phyloP scores from a whole-genome alignment of 37 sponge, comb jelly and placozoan species.

The Crambe crambe region DNA sequence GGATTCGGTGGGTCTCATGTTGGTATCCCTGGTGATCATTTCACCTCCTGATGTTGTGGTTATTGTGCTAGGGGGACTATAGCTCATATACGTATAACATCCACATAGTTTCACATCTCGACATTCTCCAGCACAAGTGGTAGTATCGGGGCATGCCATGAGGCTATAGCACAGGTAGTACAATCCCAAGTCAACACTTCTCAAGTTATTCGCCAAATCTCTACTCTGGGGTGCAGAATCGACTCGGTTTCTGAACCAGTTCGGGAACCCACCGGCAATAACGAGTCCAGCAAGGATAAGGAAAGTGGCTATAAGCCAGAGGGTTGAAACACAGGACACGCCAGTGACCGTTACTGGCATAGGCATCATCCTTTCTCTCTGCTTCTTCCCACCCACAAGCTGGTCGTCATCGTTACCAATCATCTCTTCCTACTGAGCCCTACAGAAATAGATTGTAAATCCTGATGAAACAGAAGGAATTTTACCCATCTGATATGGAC shows the following conservation, averaged over 20 bases:
- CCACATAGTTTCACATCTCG: not conserved
- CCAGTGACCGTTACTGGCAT: constrained; percentile 70
- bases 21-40: not conserved
- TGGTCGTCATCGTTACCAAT: not conserved
- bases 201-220: not conserved
- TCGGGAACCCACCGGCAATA: constrained; percentile 52
- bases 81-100: constrained; percentile 7
- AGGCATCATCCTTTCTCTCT: constrained; percentile 20
- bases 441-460: too few relatives aligned
- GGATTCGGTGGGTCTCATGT: not conserved
- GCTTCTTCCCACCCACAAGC: not conserved
- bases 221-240: not conserved
- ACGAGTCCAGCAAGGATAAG: constrained; percentile 43
- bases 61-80: not conserved
- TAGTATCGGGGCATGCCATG: not conserved
- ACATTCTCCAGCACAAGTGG: not conserved
- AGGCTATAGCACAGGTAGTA: constrained; percentile 38
- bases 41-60: not conserved
- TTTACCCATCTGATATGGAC: too few relatives aligned
- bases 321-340: constrained; percentile 53
- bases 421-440: not conserved
- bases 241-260: constrained; percentile 32
- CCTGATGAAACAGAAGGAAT: too few relatives aligned
- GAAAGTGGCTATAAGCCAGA: constrained; percentile 56
- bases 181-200: constrained; percentile 36